Conservation (phyloP, 2,888 invertebrate species). For the Diaphora mendica region DNA sequence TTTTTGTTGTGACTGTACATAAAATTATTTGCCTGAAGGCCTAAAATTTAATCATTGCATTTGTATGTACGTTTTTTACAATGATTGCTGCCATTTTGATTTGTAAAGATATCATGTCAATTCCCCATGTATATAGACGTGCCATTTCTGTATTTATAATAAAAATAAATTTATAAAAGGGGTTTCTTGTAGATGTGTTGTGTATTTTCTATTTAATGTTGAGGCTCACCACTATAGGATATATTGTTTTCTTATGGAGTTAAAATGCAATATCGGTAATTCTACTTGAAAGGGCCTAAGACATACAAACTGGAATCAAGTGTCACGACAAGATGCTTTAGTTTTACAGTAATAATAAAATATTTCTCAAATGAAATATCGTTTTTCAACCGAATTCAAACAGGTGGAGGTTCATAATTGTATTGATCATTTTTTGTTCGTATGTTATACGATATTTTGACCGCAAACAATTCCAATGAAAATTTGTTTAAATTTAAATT, state of each 20-base stretch:
- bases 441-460: not conserved
- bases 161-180: constrained; percentile 54
- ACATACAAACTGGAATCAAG: not conserved
- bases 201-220: constrained; percentile 65
- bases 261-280: not conserved
- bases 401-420: not conserved
- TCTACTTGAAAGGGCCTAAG: not conserved
- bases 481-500: not conserved
- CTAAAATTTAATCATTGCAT: constrained; percentile 57
- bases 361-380: not conserved
- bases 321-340: not conserved
- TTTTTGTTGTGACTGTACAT: constrained; percentile 54
- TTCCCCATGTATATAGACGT: constrained; percentile 84
- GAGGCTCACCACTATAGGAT: constrained; percentile 59
- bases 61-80: constrained; percentile 53
- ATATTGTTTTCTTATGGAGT: constrained; percentile 22
- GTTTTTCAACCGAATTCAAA: not conserved
- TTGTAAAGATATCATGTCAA: constrained; percentile 79
- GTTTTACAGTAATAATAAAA: not conserved
- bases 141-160: constrained; percentile 78
- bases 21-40: constrained; percentile 58
- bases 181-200: constrained; percentile 69
- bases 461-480: not conserved
- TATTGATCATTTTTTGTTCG: not conserved
- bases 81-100: constrained; percentile 57